Percentiles rank a stretch among this genome's conserved stretches.
phyloP scores from a whole-genome alignment of 2,113 vertebrate genomes.

The Aspidoscelis tigris region DNA sequence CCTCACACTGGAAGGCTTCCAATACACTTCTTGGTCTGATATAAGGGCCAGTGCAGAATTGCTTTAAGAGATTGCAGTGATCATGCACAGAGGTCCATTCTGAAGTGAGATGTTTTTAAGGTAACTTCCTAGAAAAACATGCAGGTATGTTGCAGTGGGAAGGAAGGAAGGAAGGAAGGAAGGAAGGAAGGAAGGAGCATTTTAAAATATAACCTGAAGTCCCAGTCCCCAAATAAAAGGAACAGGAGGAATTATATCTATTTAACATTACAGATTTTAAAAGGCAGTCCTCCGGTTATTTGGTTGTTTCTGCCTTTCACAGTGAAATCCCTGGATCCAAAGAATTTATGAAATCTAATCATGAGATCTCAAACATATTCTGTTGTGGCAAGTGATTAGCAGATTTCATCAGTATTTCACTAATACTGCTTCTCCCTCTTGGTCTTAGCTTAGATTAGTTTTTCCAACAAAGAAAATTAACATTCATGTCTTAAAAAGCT shows the following conservation, averaged over 20 bases:
- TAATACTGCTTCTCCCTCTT: background rate
- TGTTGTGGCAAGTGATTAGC: constrained; percentile 11
- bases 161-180: no score
- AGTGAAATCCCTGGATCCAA: background rate
- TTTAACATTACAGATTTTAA: background rate
- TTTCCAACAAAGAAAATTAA: background rate
- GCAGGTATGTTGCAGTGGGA: background rate
- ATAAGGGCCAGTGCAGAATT: no score
- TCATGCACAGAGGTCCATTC: background rate
- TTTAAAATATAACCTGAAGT: background rate
- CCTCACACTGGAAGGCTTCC: no score
- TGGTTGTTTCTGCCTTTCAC: background rate
- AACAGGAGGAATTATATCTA: background rate
- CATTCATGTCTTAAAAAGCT: background rate
- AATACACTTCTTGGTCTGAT: no score
- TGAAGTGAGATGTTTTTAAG: background rate
- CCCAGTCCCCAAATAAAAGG: background rate
- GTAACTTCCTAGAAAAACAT: background rate
- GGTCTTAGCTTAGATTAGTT: constrained; percentile 5
- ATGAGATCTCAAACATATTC: constrained; percentile 3
- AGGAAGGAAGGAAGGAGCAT: no score
- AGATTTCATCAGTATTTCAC: constrained; percentile 9
- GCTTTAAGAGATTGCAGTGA: background rate
- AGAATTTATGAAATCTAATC: background rate
- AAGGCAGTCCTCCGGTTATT: background rate